Evolutionary conservation across 2,797 vertebrate species (phyloP), one percentile per base, ranked within the genome.

Genomic region (Manis pentadactyla): DNA sequence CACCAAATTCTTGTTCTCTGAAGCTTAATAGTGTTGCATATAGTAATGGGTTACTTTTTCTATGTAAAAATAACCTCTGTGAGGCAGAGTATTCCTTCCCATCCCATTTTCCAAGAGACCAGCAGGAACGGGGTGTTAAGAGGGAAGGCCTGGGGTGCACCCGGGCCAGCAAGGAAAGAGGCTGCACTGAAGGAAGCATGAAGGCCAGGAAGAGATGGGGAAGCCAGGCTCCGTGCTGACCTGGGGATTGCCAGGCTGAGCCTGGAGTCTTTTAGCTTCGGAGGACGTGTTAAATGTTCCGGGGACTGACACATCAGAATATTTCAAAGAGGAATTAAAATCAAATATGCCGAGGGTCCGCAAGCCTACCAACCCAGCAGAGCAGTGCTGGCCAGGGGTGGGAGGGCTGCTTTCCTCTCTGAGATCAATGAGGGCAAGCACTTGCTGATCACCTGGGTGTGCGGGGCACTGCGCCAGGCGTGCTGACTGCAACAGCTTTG

Each of bases 1-100:
- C 68, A 78, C 94, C 90, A 94, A 83, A 71, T 90, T 95, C 59
- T 85, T 71, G 27, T 66, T 61, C 18, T 75, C 37, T 68, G 81
- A 87, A 84, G 66, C 87, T 75, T 68, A 73, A 73, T 75, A 57
- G 61, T 0, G 34, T 93, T 92, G 75, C 55, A 19, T 90, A 46
- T 1, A 46, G 82, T 57, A 77, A 81, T 75, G 8, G 31, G 61
- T 61, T 90, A 87, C 91, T 94, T 96, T 95, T 87, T 69, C 87
- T 78, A 66, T 21, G 55, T 91, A 68, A 94, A 94, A 86, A 93
- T 37, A 82, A 42, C 53, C 68, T 90, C 49, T 34, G 66, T 61
- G 74, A 92, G 78, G 73, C 37, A 37, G 49, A 69, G 34, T 19
- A 39, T 82, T 90, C 83, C 29, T 90, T 85, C 42, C 71, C 89